These are phyloP conservation scores for Fragariocoptes setiger DNA, from an alignment of 1,140 invertebrate species.

Conservation along the genomic window DNA sequence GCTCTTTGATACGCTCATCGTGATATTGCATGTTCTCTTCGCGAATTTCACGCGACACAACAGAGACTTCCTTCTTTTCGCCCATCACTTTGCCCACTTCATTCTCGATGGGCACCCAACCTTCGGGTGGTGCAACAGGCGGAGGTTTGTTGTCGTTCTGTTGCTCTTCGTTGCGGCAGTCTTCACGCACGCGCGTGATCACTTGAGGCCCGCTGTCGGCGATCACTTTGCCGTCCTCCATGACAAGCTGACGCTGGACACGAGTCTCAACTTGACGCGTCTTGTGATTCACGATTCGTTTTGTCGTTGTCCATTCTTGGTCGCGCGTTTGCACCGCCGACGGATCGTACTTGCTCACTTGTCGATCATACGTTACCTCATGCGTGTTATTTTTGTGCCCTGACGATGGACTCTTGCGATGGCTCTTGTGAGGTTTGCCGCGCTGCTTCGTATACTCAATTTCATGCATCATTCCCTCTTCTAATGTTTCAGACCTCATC, in stretches of 20 bases:
- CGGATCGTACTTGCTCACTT: too few species aligned
- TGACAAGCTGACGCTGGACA: slow-evolving; percentile 49
- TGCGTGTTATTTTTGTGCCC: too few species aligned
- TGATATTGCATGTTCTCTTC: slow-evolving; percentile 14
- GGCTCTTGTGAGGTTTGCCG: too few species aligned
- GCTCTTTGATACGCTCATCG: slow-evolving; percentile 12
- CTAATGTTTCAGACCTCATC: too few species aligned
- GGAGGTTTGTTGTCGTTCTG: slow-evolving; percentile 2
- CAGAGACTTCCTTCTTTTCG: slow-evolving; percentile 13
- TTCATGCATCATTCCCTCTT: too few species aligned
- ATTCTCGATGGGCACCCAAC: slow-evolving; percentile 3
- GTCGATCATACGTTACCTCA: too few species aligned
- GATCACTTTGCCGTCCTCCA: slow-evolving; percentile 59
- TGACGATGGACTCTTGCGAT: too few species aligned
- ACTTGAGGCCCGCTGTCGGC: slow-evolving; percentile 56
- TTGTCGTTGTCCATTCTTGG: slow-evolving; percentile 8
- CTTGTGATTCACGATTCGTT: slow-evolving; percentile 7
- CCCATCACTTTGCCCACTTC: slow-evolving; percentile 7
- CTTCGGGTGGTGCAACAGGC: neutral
- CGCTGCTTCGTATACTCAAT: too few species aligned
- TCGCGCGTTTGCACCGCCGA: too few species aligned
- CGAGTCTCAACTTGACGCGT: slow-evolving; percentile 41
- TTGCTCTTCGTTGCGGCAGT: slow-evolving; percentile 39
- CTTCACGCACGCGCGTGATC: slow-evolving; percentile 55
- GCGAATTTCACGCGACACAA: slow-evolving; percentile 11